phyloP scores from a whole-genome alignment of 92 coral and sea anemone genomes.

The Parazoanthus atlanticus region DNA sequence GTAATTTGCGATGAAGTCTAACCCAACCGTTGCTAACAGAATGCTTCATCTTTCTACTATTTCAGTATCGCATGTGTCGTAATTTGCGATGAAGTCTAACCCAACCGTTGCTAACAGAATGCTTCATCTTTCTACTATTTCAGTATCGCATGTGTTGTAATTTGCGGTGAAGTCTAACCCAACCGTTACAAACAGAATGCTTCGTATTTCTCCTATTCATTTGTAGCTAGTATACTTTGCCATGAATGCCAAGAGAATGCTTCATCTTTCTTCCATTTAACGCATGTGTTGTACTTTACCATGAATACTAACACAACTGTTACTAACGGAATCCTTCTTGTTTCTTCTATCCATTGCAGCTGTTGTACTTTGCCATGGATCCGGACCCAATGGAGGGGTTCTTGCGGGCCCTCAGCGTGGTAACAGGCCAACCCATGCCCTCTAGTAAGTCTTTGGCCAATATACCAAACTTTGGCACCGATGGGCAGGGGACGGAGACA shows the following conservation, averaged over 20 bases:
- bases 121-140: too few species aligned
- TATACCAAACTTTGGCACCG: slow-evolving; percentile 57
- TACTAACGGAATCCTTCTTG: not conserved
- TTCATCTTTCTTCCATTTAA: not conserved
- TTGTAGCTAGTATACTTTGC: not conserved
- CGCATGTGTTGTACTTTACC: slow-evolving; percentile 83
- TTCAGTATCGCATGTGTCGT: too few species aligned
- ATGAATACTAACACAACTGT: slow-evolving; percentile 74
- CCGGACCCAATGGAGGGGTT: slow-evolving; percentile 93
- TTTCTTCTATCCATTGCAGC: slow-evolving; percentile 17
- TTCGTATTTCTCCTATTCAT: not conserved
- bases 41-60: too few species aligned
- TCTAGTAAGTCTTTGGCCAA: slow-evolving; percentile 62
- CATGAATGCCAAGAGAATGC: not conserved
- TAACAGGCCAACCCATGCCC: slow-evolving; percentile 85
- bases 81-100: too few species aligned
- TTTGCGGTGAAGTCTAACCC: too few species aligned
- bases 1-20: too few species aligned
- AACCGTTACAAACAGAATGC: too few species aligned
- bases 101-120: too few species aligned
- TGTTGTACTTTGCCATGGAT: slow-evolving; percentile 89
- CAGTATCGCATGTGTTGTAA: too few species aligned
- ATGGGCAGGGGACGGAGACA: slow-evolving; percentile 34
- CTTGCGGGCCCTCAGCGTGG: slow-evolving; percentile 83
- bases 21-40: too few species aligned